Base-by-base conservation (phyloP, 1,140 invertebrate genomes). In the Aethina tumida region DNA sequence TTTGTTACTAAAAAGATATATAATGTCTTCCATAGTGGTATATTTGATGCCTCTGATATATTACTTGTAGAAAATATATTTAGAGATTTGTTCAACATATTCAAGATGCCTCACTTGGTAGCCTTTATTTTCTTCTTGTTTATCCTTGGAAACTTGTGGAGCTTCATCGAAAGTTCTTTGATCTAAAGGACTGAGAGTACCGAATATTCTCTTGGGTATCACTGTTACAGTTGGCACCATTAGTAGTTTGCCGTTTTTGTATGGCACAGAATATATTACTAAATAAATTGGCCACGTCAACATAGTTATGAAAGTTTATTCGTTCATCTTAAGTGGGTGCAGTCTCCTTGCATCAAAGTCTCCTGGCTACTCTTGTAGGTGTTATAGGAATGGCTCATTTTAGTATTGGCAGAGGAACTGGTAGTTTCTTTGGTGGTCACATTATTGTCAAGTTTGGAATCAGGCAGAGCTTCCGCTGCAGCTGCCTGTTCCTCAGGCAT, bases 291-390 rank as follows among this genome's bases (percentile, higher is more conserved):
- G 85, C 0, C 78, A 86, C 57, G 79, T 84, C 34, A 85, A 84
- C 62, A 71, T 88, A 41, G 79, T 89, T 60, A 79, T 86, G 85
- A 92, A 64, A 79, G 82, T 1, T 63, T 91, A 5, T 87, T 84
- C 1, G 84, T 85, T 32, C 84, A 88, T 55, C 62, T 92, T 20
- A 84, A 90, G 81, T 89, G 84, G 79, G 82, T 87, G 79, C 80
- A 6, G 69, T 83, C n/a, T n/a, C 51, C 63, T 89, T 33, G 79
- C 84, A 10, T 85, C 86, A 0, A 59, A 84, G 74, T 50, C 59
- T 90, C 24, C 59, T 88, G 12, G 85, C 84, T 10, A 89, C 85
- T 4, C 63, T 89, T 12, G 84, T 86, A 46, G 84, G 84, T 21
- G 73, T 89, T 1, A 63, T 87, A 19, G 84, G 81, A 43, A 85